Conservation (phyloP, 2,797 vertebrate species). For the Somateria mollissima region DNA sequence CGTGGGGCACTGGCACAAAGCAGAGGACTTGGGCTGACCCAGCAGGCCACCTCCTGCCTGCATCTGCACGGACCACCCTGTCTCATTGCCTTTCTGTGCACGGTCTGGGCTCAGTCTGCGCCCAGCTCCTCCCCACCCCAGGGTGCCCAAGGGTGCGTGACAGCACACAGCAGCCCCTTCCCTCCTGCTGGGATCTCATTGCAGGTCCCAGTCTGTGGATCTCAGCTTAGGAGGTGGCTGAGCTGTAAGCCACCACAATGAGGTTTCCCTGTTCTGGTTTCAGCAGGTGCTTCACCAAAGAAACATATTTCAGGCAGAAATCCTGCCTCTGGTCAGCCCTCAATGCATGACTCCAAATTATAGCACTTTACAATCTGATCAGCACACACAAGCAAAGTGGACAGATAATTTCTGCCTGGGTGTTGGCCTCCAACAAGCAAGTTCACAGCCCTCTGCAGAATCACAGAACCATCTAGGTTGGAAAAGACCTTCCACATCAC, state of each 20-base stretch:
- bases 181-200: not conserved
- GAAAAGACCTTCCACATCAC: not conserved
- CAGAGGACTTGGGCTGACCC: not conserved
- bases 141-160: fast-evolving
- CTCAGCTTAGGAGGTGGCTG: not conserved
- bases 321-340: fast-evolving
- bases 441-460: not conserved
- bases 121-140: not conserved
- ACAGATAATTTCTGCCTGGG: not conserved
- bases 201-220: not conserved
- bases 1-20: not conserved
- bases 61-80: fast-evolving
- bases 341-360: fast-evolving
- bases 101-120: not conserved
- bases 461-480: not conserved
- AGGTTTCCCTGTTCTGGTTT: not conserved
- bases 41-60: not conserved
- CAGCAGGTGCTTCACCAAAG: not conserved
- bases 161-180: not conserved
- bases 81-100: fast-evolving
- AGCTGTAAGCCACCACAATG: fast-evolving
- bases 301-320: not conserved
- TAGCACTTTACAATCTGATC: not conserved
- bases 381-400: not conserved
- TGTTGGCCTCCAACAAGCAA: not conserved